phyloP scores from a whole-genome alignment of 2,113 vertebrate species.

The Erpornis zantholeuca region DNA sequence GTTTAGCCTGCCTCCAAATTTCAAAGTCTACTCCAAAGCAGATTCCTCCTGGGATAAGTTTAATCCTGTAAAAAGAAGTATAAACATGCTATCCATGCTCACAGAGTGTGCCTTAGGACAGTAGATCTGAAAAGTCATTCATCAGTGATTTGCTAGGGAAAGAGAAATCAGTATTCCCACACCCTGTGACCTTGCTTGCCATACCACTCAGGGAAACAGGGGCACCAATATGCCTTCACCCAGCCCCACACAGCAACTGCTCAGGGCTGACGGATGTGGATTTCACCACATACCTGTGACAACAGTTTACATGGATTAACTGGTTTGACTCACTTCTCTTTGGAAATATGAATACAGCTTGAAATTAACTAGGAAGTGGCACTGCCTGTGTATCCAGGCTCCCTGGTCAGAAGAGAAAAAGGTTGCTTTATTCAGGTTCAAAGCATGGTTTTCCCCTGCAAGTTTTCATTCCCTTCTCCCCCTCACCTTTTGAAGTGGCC shows the following conservation, averaged over 20 bases:
- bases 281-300: not conserved
- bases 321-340: slow-evolving; percentile 16
- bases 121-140: not conserved
- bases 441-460: not conserved
- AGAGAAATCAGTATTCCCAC: not conserved
- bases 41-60: not conserved
- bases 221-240: not conserved
- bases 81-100: fast-evolving
- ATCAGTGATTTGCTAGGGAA: not conserved
- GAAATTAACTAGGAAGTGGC: not conserved
- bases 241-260: not conserved
- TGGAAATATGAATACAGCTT: not conserved
- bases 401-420: not conserved
- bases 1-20: not conserved
- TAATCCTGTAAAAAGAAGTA: not conserved
- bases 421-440: not conserved
- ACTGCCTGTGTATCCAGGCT: not conserved
- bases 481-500: not conserved
- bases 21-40: not conserved
- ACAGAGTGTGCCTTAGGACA: not conserved
- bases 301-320: not conserved
- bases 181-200: not conserved
- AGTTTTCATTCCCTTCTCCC: not conserved
- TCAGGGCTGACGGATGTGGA: not conserved
- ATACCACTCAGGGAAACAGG: not conserved